Conservation (phyloP, 2,888 invertebrate genomes). For the Drosophila birchii region DNA sequence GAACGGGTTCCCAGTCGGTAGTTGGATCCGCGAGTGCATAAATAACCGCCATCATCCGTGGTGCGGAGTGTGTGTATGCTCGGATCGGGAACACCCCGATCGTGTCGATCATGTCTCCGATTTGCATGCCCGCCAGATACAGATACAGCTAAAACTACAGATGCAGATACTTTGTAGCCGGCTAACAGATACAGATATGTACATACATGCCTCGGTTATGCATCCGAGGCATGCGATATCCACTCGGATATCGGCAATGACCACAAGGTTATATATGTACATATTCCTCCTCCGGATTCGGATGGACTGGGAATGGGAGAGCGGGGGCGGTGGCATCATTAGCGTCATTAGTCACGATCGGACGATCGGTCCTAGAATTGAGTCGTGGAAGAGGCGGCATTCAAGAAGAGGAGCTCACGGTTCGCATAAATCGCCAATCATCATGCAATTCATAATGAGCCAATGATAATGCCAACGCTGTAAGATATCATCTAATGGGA, state of each 20-base stretch:
- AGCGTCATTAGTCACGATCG: constrained; percentile 34
- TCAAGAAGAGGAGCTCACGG: constrained; percentile 12
- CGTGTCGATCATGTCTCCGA: constrained; percentile 20
- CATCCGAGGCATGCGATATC: constrained; percentile 30
- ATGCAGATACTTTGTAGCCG: constrained; percentile 6
- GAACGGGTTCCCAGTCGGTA: constrained; percentile 10
- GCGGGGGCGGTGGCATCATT: neutral
- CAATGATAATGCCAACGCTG: neutral
- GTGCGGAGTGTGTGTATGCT: constrained; percentile 9
- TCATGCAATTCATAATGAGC: constrained; percentile 20
- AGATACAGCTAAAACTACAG: neutral
- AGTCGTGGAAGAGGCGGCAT: neutral
- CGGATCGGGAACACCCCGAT: constrained; percentile 20
- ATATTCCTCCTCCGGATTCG: constrained; percentile 9
- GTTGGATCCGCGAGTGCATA: constrained; percentile 37
- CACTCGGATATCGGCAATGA: constrained; percentile 14
- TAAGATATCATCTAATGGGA: neutral
- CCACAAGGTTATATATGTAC: constrained; percentile 39
- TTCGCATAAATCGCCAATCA: constrained; percentile 14
- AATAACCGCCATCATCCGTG: constrained; percentile 17
- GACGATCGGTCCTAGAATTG: constrained; percentile 6
- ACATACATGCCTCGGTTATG: constrained; percentile 22
- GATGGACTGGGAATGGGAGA: neutral
- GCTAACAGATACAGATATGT: constrained; percentile 9
- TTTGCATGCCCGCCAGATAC: constrained; percentile 40